Base-by-base conservation (phyloP, 2,888 invertebrate genomes). In the Lagria hirta region DNA sequence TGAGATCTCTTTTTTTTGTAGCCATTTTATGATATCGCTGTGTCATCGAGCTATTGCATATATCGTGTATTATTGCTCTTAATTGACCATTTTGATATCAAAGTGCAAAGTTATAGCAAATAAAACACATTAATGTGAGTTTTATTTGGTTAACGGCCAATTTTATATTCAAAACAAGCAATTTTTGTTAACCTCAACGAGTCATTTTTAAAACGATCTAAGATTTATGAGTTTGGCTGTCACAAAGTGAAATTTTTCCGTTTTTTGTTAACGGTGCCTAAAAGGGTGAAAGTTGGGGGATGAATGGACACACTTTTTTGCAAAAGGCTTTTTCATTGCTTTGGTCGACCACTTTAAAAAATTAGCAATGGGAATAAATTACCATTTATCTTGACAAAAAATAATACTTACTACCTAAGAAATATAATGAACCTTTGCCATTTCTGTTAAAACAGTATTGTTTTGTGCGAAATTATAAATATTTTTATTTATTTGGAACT, bases 131-230 rank as follows among this genome's bases (percentile, higher is more conserved):
- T 52, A 56, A 57, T 52, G 60, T 48, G 52, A 59, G 59, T 60
- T 61, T 62, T 58, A 62, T 62, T 61, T 64, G 59, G 58, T 61
- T 62, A 61, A 63, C 54, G 53, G 62, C 62, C 61, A 62, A 60
- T 60, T 61, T 57, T 52, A 51, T 51, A 55, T 59, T 54, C 57
- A 57, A 54, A 60, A 59, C 58, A 57, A 55, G 42, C 23, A 35
- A 35, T 35, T 29, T 43, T 43, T 29, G 42, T 34, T 23, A 21
- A 28, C 28, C 8, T 16, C 10, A 3, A 34, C 20, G 27, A 37
- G 16, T 24, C 16, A n/a, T 11, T 13, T 10, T n/a, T 26, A 11
- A 27, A 11, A 5, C 15, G 4, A 6, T 16, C 15, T n/a, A 8
- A 15, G 14, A 36, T 36, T 34, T 26, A 27, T 10, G 26, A 14